Evolutionary conservation across 1,140 invertebrate species (phyloP).

Genomic region (Ctenoplectra terminalis): DNA sequence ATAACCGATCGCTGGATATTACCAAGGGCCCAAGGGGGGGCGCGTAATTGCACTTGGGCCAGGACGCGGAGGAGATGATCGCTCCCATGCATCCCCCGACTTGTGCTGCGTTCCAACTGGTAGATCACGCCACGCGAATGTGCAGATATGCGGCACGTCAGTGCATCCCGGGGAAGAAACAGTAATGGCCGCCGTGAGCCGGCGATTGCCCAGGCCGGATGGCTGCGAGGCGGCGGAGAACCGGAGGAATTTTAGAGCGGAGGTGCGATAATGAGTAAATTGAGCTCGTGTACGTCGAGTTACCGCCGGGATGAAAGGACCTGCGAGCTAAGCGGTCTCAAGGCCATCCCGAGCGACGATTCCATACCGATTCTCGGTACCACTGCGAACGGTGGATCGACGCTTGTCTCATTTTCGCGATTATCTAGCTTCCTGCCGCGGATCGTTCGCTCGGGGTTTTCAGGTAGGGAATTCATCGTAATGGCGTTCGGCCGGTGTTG

Average conservation of each 20-base stretch:
- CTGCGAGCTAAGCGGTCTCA: constrained; percentile 50
- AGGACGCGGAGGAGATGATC: constrained; percentile 31
- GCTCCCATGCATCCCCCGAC: constrained; percentile 22
- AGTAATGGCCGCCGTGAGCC: constrained; percentile 34
- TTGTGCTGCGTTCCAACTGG: background rate
- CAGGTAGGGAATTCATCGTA: constrained; percentile 20
- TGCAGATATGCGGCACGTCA: constrained; percentile 1
- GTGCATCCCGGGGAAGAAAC: constrained; percentile 15
- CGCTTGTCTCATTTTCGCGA: constrained; percentile 7
- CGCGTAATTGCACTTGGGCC: constrained; percentile 3
- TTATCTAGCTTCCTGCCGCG: constrained; percentile 44
- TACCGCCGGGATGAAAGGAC: constrained; percentile 58
- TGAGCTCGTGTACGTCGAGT: constrained; percentile 48
- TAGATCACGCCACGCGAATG: constrained; percentile 35
- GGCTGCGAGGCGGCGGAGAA: constrained; percentile 25
- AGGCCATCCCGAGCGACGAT: constrained; percentile 47
- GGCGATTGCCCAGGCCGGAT: constrained; percentile 31
- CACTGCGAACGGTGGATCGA: background rate
- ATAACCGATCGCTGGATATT: background rate
- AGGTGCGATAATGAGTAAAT: constrained; percentile 73
- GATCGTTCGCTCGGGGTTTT: constrained; percentile 5
- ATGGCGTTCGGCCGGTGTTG: background rate
- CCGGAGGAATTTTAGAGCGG: constrained; percentile 53
- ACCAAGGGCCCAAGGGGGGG: background rate
- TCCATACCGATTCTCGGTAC: constrained; percentile 33